Base-by-base conservation (phyloP, 2,888 invertebrate genomes). In the Sussaba pulchella region DNA sequence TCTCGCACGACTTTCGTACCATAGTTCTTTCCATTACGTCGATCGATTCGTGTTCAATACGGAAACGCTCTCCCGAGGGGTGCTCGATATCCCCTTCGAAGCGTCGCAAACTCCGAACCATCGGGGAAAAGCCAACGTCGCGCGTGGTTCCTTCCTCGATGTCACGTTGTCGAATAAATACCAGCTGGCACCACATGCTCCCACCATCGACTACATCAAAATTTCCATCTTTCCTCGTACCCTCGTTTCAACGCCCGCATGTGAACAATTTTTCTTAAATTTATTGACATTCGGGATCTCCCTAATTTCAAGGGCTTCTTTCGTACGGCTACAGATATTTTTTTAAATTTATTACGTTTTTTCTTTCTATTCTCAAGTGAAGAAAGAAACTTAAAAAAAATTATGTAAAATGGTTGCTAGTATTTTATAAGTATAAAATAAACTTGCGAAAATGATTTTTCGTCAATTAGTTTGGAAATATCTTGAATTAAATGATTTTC, bases 61-160 rank as follows among this genome's bases (percentile, higher is more conserved):
- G 21, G 21, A 19, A 24, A 43, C 41, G 41, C 24, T 63, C 26
- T 45, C 24, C 12, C 12, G 26, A 54, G 54, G 41, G 41, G 12
- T 39, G 39, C 43, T 14, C 63, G 21, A 63, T 63, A 45, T 63
- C 63, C 26, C 26, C 6, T 31, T 63, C 43, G 63, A 24, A 43
- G 26, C 26, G 41, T 26, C 21, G 14, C 43, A 63, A 21, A 43
- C 63, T 45, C 9, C 2, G 10, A 26, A 31, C 54, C 31, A 54
- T 54, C 26, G 24, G 24, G 31, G 24, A n/a, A 31, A 31, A 26
- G 26, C 14, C 14, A 5, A 26, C 54, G 50, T 19, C 31, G 19
- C 19, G 19, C 19, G 2, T 1, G 31, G 26, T 31, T 26, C 31
- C n/a, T 31, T 31, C 54, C 24, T 54, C 31, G 12, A 54, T 14